Evolutionary conservation across 2,113 vertebrate genomes (phyloP), one percentile per base, ranked within the genome.

Genomic region (Chrysochloris asiatica): DNA sequence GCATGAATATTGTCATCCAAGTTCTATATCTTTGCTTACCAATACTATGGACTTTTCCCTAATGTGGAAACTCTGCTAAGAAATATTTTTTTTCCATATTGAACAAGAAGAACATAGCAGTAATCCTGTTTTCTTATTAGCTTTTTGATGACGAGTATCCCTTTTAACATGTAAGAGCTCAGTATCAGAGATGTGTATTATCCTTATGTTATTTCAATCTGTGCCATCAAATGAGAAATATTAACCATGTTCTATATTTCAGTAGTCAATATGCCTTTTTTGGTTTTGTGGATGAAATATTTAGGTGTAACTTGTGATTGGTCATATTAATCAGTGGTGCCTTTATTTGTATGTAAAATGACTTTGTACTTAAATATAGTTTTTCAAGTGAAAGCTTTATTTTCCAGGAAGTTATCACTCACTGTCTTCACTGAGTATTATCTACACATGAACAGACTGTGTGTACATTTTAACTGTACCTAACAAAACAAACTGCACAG

Each of bases 231-330:
- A 52, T 80, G 61, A 89, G 52, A n/a, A 38, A 75, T 81, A 83
- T 54, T 91, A 93, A 92, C 59, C 47, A 88, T 76, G 88, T 88
- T 83, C 94, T 90, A 92, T 71, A 93, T 86, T 89, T 83, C 54
- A 65, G 11, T 93, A 81, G 47, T 90, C 83, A 83, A 81, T 38
- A 45, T 95, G 59, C n/a, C 30, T 87, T 92, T 91, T 81, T 88
- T 93, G 94, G 47, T 79, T 88, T 83, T 89, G 6, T 83, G 36
- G 91, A 77, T 86, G 72, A 89, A 90, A 93, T 72, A 92, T 36
- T 92, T 88, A 90, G 30, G 19, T 79, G 8, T 69, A 83, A 90
- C 93, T 95, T 75, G 88, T 95, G 41, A 30, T 19, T 56, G 47
- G 81, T 85, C 24, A 90, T 67, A 88, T 88, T 91, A 91, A 76